Percentiles rank a stretch among this genome's conserved stretches.
Evolutionary conservation across 2,113 vertebrate genomes (phyloP).

Genomic region (Pelodiscus sinensis): DNA sequence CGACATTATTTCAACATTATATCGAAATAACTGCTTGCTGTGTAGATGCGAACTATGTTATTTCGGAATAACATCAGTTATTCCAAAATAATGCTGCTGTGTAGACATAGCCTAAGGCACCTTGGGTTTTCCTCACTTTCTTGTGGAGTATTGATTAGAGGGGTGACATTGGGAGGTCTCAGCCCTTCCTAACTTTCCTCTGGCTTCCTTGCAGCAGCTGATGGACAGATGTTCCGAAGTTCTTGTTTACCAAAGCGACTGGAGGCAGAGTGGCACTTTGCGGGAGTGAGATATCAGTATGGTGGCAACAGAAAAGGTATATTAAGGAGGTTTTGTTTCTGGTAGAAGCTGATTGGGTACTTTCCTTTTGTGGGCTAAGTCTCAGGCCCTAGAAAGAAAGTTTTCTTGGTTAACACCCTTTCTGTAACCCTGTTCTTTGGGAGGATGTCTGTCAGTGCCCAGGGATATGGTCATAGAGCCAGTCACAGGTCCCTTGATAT

Average conservation of each 20-base stretch:
- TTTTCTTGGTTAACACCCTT: neutral
- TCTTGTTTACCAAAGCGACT: constrained; percentile 92
- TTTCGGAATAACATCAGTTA: too few species aligned
- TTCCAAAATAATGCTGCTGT: too few species aligned
- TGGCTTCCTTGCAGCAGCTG: constrained; percentile 67
- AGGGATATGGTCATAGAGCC: neutral
- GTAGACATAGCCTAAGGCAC: neutral
- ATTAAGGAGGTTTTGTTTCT: constrained; percentile 12
- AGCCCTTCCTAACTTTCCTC: neutral
- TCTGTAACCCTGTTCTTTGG: neutral
- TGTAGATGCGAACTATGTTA: too few species aligned
- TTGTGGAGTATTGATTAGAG: neutral
- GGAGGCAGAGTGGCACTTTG: constrained; percentile 92
- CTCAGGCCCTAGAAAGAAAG: neutral
- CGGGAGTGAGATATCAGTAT: constrained; percentile 90
- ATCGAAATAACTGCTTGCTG: too few species aligned
- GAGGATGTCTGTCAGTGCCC: neutral
- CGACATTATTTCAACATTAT: too few species aligned
- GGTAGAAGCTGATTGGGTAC: neutral
- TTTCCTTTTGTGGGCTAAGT: neutral
- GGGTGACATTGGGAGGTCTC: neutral
- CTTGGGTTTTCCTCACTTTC: neutral
- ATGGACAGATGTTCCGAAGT: constrained; percentile 83
- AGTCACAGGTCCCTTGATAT: neutral
- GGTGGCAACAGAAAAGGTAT: constrained; percentile 94